A percentile compares a stretch with the other conserved stretches of the same genome.
Evolutionary conservation across 1,140 invertebrate genomes (phyloP).

Genomic region (Drosophila lacertosa): DNA sequence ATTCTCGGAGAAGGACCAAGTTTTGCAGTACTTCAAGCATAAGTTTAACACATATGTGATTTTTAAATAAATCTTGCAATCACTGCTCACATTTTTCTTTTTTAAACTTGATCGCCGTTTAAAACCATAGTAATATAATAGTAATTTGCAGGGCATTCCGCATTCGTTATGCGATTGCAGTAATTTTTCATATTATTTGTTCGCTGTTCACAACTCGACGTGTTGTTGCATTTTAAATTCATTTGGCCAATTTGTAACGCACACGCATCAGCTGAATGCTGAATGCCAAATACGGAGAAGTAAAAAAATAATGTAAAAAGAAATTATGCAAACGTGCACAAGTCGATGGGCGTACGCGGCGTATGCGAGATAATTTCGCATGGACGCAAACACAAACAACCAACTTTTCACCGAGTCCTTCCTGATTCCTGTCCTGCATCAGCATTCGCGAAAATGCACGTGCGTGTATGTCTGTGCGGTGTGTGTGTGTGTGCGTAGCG

Average conservation of each 20-base stretch:
- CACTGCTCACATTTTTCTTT: too few relatives aligned
- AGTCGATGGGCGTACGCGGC: constrained; percentile 29
- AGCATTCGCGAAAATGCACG: not conserved
- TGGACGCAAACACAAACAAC: constrained; percentile 20
- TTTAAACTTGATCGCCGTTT: too few relatives aligned
- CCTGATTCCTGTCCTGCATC: not conserved
- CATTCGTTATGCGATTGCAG: not conserved
- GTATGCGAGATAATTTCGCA: constrained; percentile 61
- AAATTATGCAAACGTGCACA: constrained; percentile 50
- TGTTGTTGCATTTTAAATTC: constrained; percentile 51
- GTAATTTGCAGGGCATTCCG: constrained; percentile 5
- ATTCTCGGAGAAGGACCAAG: too few relatives aligned
- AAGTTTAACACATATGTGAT: too few relatives aligned
- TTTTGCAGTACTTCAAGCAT: too few relatives aligned
- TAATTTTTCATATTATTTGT: not conserved
- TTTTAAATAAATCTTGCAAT: too few relatives aligned
- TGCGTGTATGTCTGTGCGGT: not conserved
- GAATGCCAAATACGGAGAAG: not conserved
- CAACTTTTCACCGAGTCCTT: not conserved
- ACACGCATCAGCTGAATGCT: constrained; percentile 6
- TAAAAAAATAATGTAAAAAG: constrained; percentile 15
- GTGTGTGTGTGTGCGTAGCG: constrained; percentile 5
- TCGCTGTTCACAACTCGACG: constrained; percentile 6
- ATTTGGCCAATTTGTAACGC: constrained; percentile 49
- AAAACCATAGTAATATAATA: too few relatives aligned